Percentiles rank a stretch among this genome's conserved stretches.
These are phyloP conservation scores for Ectemnius cavifrons DNA, from an alignment of 2,888 invertebrate species.

Conservation along the genomic window DNA sequence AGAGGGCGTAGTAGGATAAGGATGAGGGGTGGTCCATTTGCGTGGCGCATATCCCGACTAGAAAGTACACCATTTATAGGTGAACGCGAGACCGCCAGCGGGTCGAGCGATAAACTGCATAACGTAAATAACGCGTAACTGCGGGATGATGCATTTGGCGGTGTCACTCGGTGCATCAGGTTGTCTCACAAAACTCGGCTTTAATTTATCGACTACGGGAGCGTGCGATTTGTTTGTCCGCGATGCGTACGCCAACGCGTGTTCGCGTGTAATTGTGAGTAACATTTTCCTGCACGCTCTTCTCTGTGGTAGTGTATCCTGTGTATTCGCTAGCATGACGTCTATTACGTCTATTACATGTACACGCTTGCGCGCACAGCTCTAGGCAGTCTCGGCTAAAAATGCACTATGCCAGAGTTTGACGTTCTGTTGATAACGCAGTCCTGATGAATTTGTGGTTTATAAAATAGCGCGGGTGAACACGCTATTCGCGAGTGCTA, in stretches of 20 bases:
- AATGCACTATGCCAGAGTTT: no score
- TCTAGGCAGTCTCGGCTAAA: no score
- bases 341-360: constrained; percentile 5
- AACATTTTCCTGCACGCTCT: constrained; percentile 4
- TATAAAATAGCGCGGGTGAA: no score
- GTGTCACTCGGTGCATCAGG: constrained; percentile 32
- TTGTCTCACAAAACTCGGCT: constrained; percentile 25
- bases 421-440: no score
- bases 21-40: constrained; percentile 2
- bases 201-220: constrained; percentile 42
- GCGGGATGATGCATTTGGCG: constrained; percentile 22
- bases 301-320: constrained; percentile 3
- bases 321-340: neutral
- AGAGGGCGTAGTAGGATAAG: no score
- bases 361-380: neutral
- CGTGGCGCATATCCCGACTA: neutral
- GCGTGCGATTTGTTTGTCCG: constrained; percentile 41
- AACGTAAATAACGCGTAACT: constrained; percentile 24
- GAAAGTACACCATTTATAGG: neutral
- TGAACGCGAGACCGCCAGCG: neutral
- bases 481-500: no score
- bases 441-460: no score
- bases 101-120: constrained; percentile 12
- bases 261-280: constrained; percentile 41
- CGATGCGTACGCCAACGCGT: neutral